Base-by-base conservation (phyloP, 2,113 vertebrate species). In the Cyprinodon variegatus region DNA sequence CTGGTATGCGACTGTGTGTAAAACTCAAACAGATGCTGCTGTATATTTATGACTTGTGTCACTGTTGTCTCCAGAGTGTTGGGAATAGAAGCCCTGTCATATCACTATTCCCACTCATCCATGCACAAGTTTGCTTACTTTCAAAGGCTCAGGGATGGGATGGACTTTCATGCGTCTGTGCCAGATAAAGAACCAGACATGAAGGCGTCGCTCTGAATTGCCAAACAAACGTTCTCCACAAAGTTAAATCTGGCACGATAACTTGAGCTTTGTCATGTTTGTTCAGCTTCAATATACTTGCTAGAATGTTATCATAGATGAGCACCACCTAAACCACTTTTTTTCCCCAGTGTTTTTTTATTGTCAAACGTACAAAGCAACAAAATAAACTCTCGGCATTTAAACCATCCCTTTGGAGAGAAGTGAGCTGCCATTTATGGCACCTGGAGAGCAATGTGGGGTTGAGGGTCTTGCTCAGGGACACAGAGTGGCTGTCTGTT, bases 21-120 rank as follows among this genome's bases (percentile, higher is more conserved):
- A 77, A 77, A 82, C 60, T 82, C 70, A 77, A 86, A 91, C 94
- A 95, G 93, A 90, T 95, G 94, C 91, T 93, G 76, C 73, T 94
- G 93, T 94, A 92, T 94, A 94, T 94, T 93, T 92, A 94, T 94
- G 91, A 94, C 77, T 81, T 61, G 65, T 85, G 75, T 85, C 85
- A 92, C 80, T 89, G 82, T 85, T 85, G 84, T 84, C 82, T 79
- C 78, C 86, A 66, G 67, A 88, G 71, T 62, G 3, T 59, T 79
- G 82, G 82, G 86, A 86, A 86, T 88, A 87, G 81, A 86, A 76
- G 53, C 61, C 43, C 50, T 65, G 15, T 71, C 83, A 53, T 12
- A 60, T 70, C 65, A 22, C 69, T 86, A 71, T 62, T 62, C 60
- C 72, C 15, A 60, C 70, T 78, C 39, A 80, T 37, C 17, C 70